These are phyloP conservation scores for Gallinago media DNA, from an alignment of 2,113 vertebrate species.

Conservation along the genomic window DNA sequence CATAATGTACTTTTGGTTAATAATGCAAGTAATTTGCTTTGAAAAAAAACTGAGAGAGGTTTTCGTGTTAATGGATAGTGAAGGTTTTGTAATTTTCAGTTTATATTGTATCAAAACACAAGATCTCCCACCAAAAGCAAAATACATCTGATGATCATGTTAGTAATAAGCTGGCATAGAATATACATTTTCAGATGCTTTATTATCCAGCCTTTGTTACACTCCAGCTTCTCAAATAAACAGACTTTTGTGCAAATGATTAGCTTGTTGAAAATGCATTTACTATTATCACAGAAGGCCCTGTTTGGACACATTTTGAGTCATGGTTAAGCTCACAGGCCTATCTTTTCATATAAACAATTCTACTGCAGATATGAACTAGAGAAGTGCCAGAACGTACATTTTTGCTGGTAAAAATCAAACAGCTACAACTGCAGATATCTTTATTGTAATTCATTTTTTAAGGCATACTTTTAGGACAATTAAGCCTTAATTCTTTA, in stretches of 20 bases:
- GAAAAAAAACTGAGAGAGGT: background rate
- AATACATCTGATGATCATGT: background rate
- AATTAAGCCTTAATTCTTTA: background rate
- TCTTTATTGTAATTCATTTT: background rate
- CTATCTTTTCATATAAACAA: background rate
- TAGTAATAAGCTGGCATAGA: background rate
- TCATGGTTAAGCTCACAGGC: background rate
- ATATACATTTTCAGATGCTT: background rate
- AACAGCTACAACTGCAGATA: background rate
- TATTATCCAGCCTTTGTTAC: background rate
- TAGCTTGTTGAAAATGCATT: background rate
- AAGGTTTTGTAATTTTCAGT: background rate
- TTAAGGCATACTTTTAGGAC: background rate
- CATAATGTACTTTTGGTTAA: background rate
- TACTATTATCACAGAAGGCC: background rate
- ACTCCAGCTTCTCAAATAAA: background rate
- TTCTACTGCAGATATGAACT: background rate
- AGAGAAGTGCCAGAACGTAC: background rate
- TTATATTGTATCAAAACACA: background rate
- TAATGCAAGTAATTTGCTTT: background rate
- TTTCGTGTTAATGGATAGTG: background rate
- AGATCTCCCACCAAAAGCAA: background rate
- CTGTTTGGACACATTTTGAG: background rate
- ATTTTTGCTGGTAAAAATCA: background rate
- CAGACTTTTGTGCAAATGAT: background rate